These are phyloP conservation scores for Dermolepida albohirtum DNA, from an alignment of 2,888 invertebrate species.

Conservation along the genomic window DNA sequence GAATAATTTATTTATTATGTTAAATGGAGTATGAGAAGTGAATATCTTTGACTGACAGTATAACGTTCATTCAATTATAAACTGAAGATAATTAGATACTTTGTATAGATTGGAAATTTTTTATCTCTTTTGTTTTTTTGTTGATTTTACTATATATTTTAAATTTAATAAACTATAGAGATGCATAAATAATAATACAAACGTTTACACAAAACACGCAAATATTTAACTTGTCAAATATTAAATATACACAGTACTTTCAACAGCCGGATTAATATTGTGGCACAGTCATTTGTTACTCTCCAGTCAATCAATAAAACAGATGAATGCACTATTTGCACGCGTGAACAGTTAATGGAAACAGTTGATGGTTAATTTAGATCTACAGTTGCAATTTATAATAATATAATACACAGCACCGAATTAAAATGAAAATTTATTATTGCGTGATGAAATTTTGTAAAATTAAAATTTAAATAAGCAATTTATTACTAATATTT, in stretches of 20 bases:
- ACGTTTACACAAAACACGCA: neutral
- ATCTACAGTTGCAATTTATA: neutral
- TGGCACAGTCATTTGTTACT: slow-evolving; percentile 17
- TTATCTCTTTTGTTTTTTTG: no score
- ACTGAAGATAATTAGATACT: no score
- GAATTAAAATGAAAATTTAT: neutral
- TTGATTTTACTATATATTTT: no score
- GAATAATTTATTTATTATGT: no score
- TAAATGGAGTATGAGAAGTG: no score
- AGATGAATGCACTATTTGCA: slow-evolving; percentile 3
- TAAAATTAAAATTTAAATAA: neutral
- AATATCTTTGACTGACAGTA: no score
- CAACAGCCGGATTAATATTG: slow-evolving; percentile 26
- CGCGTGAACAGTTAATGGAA: slow-evolving; percentile 6
- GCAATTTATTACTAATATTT: no score
- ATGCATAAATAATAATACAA: no score
- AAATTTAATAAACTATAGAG: no score
- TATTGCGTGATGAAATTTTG: neutral
- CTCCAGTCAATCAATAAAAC: slow-evolving; percentile 21
- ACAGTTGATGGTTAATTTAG: no score
- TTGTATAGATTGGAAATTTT: no score
- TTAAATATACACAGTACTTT: slow-evolving; percentile 14
- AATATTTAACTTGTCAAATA: slow-evolving; percentile 8
- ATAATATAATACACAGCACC: neutral
- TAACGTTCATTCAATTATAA: no score